Evolutionary conservation across 2,113 vertebrate genomes (phyloP).

Genomic region (Stictonetta naevosa): DNA sequence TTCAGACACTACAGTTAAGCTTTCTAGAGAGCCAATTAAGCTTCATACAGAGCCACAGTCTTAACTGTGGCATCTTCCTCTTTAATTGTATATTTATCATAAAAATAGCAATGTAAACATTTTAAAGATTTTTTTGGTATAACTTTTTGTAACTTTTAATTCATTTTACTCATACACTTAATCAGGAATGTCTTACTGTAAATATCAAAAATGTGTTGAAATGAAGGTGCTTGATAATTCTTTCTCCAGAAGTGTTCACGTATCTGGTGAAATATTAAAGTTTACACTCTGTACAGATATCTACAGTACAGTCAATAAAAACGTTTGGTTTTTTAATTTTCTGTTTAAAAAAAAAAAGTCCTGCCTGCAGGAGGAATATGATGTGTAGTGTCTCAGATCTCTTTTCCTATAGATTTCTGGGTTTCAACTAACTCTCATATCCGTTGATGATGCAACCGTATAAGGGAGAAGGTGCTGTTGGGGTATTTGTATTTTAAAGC

Average conservation of each 20-base stretch:
- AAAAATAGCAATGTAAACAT: slow-evolving; percentile 68
- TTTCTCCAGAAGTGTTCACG: slow-evolving; percentile 64
- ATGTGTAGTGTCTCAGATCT: background rate
- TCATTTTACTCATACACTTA: slow-evolving; percentile 64
- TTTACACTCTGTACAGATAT: slow-evolving; percentile 78
- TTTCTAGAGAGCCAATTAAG: slow-evolving; percentile 28
- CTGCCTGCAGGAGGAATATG: background rate
- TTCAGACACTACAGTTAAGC: background rate
- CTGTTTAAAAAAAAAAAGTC: slow-evolving; percentile 3
- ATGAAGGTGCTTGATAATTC: slow-evolving; percentile 80
- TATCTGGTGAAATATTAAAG: slow-evolving; percentile 73
- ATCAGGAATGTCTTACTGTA: slow-evolving; percentile 60
- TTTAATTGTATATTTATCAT: slow-evolving; percentile 68
- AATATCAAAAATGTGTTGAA: slow-evolving; percentile 73
- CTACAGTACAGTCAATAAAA: slow-evolving; percentile 64
- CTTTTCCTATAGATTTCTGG: background rate
- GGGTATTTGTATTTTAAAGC: background rate
- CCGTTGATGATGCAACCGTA: background rate
- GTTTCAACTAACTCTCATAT: background rate
- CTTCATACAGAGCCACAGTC: slow-evolving; percentile 44
- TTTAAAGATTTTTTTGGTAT: slow-evolving; percentile 50
- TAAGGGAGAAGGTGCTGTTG: background rate
- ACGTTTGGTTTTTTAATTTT: slow-evolving; percentile 58
- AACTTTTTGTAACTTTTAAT: slow-evolving; percentile 60
- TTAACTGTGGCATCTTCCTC: slow-evolving; percentile 17